phyloP scores from a whole-genome alignment of 2,888 invertebrate species.

The Saturnia japonica region DNA sequence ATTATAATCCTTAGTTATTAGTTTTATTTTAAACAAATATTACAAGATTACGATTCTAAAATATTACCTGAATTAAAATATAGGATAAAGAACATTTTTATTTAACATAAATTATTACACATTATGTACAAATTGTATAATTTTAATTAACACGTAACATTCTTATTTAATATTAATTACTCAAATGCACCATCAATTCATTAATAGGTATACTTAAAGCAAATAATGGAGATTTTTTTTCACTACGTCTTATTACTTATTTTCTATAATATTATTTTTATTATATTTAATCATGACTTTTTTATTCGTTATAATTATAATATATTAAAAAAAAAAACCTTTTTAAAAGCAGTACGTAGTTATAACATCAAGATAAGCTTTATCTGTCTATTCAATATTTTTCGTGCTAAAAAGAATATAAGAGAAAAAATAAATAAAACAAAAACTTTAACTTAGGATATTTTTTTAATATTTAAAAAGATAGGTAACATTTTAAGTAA shows the following conservation, averaged over 20 bases:
- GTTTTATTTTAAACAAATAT: background rate
- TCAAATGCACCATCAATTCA: conserved; percentile 54
- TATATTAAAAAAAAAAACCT: background rate
- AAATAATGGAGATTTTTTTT: conserved; percentile 6
- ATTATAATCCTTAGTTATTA: background rate
- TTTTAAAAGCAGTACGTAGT: no score
- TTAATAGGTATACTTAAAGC: conserved; percentile 33
- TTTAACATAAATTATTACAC: conserved; percentile 4
- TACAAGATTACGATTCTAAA: background rate
- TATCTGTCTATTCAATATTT: no score
- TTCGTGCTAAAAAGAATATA: no score
- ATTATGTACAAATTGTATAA: conserved; percentile 21
- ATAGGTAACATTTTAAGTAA: no score
- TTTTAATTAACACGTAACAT: conserved; percentile 29
- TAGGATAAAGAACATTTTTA: conserved; percentile 2
- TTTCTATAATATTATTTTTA: conserved; percentile 17
- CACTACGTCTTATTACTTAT: background rate
- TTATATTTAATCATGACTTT: conserved; percentile 12
- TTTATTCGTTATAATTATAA: background rate
- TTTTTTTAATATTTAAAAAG: no score
- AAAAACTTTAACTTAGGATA: no score
- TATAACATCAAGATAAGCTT: no score
- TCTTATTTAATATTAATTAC: conserved; percentile 33
- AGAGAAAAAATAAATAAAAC: no score
- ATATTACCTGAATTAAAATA: conserved; percentile 1